Evolutionary conservation across 2,797 vertebrate species (phyloP).

Genomic region (Apogon hyalosoma): DNA sequence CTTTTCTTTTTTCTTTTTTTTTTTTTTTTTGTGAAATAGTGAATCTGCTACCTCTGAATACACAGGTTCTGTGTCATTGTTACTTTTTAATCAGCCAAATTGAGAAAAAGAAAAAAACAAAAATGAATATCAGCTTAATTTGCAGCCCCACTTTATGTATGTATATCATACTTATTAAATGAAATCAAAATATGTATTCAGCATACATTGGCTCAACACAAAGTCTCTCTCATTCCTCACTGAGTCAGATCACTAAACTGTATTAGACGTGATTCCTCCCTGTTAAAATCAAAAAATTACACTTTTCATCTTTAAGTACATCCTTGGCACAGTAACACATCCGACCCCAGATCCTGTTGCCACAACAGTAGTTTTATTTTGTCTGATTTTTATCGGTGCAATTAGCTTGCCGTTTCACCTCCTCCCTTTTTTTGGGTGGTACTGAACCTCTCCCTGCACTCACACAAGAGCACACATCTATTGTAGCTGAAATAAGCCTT

Average conservation of each 20-base stretch:
- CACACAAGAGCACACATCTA: conserved; percentile 17
- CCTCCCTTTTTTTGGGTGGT: conserved; percentile 50
- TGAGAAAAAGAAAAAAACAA: too few species aligned
- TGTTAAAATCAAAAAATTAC: conserved; percentile 15
- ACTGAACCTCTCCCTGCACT: conserved; percentile 20
- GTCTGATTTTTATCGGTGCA: conserved; percentile 34
- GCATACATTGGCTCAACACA: too few species aligned
- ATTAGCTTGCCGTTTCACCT: conserved; percentile 34
- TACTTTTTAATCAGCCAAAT: too few species aligned
- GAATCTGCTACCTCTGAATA: too few species aligned
- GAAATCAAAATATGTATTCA: too few species aligned
- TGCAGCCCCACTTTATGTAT: too few species aligned
- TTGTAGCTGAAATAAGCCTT: conserved; percentile 36
- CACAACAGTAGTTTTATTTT: conserved; percentile 45
- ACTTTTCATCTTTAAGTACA: conserved; percentile 13
- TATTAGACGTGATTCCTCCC: conserved; percentile 6
- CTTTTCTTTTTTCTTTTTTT: too few species aligned
- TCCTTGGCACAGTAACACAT: conserved; percentile 17
- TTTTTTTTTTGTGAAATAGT: too few species aligned
- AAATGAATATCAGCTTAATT: too few species aligned
- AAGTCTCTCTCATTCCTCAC: background rate
- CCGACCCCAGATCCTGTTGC: conserved; percentile 30
- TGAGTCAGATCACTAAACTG: conserved; percentile 8
- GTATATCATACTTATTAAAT: too few species aligned
- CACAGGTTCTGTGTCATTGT: too few species aligned